Conservation (phyloP, 2,113 vertebrate genomes). For the Nothobranchius furzeri region DNA sequence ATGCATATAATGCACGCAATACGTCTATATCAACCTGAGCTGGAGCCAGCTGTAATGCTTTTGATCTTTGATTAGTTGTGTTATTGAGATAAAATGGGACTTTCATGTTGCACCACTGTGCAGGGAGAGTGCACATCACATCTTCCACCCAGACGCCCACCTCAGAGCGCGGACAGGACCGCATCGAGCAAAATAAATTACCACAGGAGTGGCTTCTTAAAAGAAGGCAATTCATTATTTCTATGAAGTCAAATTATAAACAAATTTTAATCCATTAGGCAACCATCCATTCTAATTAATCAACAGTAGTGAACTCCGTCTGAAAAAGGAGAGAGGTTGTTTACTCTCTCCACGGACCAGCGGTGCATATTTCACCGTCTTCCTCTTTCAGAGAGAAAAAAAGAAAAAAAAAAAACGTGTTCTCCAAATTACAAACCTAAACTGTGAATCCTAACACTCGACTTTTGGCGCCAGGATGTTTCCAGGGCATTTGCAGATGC, state of each 20-base stretch:
- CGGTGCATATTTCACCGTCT: slow-evolving; percentile 75
- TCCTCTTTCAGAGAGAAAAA: slow-evolving; percentile 42
- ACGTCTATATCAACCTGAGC: slow-evolving; percentile 73
- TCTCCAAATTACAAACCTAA: slow-evolving; percentile 80
- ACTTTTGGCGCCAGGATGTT: slow-evolving; percentile 95
- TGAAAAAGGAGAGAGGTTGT: slow-evolving; percentile 78
- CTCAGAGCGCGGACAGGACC: slow-evolving; percentile 47
- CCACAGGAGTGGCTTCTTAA: slow-evolving; percentile 73
- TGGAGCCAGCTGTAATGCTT: slow-evolving; percentile 68
- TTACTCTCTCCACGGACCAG: slow-evolving; percentile 75
- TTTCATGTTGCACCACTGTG: slow-evolving; percentile 57
- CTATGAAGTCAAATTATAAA: slow-evolving; percentile 79
- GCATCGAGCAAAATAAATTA: slow-evolving; percentile 72
- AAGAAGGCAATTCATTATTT: slow-evolving; percentile 77
- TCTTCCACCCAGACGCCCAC: slow-evolving; percentile 60
- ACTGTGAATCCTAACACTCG: slow-evolving; percentile 89
- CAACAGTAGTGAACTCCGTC: slow-evolving; percentile 78
- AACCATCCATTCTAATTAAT: slow-evolving; percentile 82
- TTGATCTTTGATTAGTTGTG: slow-evolving; percentile 74
- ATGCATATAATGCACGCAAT: slow-evolving; percentile 65
- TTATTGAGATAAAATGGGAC: slow-evolving; percentile 74
- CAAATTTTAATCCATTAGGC: slow-evolving; percentile 81
- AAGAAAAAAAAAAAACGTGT: slow-evolving; percentile 24
- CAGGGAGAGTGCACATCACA: slow-evolving; percentile 49
- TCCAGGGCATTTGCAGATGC: slow-evolving; percentile 99